Evolutionary conservation across 53 echinoderm and acorn worm species (phyloP), one percentile per base, ranked within the genome.

Genomic region (Arbacia lixula): DNA sequence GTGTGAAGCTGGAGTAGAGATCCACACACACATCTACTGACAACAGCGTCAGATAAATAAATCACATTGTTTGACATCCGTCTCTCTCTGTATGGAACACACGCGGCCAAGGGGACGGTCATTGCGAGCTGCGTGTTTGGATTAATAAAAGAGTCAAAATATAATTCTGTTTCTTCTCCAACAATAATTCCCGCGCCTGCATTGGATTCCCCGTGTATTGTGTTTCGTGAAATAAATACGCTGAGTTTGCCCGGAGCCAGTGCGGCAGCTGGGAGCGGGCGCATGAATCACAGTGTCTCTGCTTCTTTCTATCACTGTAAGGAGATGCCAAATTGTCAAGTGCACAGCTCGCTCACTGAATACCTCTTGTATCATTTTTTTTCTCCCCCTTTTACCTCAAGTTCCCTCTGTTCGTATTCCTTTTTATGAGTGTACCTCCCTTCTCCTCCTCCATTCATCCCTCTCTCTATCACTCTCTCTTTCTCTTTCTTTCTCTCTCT

Each of bases 81-180:
- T n/a, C n/a, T n/a, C n/a, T n/a, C n/a, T n/a, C n/a, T n/a, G n/a
- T n/a, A n/a, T n/a, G n/a, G n/a, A n/a, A n/a, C n/a, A n/a, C n/a
- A n/a, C n/a, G n/a, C n/a, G n/a, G n/a, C n/a, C n/a, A n/a, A n/a
- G 42, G 46, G 69, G 43, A 33, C 41, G 69, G 27, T 43, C 27
- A 69, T 69, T 69, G 41, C 34, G 27, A 69, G 43, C 43, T 67
- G 68, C 46, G 53, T 77, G 77, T 77, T 77, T 77, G 77, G 77
- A 77, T 77, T 77, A 77, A 77, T 77, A 56, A 77, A 56, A 77
- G 58, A 77, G 58, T 58, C 77, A 58, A 77, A 58, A 36, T 77
- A 77, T 77, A 58, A 77, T 77, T 77, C 77, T 36, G 37, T 39
- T 57, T 58, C 77, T 74, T 53, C 53, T 50, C 52, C 32, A n/a